Evolutionary conservation across 2,888 invertebrate species (phyloP).

Genomic region (Bursaphelenchus okinawaensis): DNA sequence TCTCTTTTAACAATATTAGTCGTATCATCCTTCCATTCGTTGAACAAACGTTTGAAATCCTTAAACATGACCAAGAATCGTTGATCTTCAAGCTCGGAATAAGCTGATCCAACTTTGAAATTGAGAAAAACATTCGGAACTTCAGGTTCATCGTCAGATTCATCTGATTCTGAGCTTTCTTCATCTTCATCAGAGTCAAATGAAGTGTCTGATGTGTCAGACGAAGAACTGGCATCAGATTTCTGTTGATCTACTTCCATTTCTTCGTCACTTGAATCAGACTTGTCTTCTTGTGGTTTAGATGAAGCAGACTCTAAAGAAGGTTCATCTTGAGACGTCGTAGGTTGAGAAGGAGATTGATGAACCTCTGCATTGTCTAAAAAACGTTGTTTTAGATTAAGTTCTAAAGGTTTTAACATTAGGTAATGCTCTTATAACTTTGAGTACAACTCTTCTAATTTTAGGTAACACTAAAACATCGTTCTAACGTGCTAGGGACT

Average conservation of each 20-base stretch:
- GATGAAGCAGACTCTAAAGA: too few relatives aligned
- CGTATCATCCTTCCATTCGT: not conserved
- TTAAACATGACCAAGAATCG: not conserved
- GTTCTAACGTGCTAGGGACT: too few relatives aligned
- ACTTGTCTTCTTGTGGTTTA: too few relatives aligned
- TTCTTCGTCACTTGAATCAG: too few relatives aligned
- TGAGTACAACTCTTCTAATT: too few relatives aligned
- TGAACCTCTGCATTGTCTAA: too few relatives aligned
- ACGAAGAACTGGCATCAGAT: not conserved
- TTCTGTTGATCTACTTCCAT: not conserved
- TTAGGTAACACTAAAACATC: too few relatives aligned
- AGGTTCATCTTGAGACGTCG: too few relatives aligned
- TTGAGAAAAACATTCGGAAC: not conserved
- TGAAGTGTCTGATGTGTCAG: not conserved
- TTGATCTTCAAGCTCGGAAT: not conserved
- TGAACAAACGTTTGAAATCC: not conserved
- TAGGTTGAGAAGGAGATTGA: too few relatives aligned
- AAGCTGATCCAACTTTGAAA: not conserved
- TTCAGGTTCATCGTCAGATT: not conserved
- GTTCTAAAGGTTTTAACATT: too few relatives aligned
- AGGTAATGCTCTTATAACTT: too few relatives aligned
- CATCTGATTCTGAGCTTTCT: not conserved
- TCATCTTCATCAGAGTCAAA: not conserved
- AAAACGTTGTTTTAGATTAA: too few relatives aligned
- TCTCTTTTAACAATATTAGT: not conserved